A percentile compares a stretch with the other conserved stretches of the same genome.
These are phyloP conservation scores for Mormyrus lacerda DNA, from an alignment of 2,113 vertebrate genomes.

Conservation along the genomic window DNA sequence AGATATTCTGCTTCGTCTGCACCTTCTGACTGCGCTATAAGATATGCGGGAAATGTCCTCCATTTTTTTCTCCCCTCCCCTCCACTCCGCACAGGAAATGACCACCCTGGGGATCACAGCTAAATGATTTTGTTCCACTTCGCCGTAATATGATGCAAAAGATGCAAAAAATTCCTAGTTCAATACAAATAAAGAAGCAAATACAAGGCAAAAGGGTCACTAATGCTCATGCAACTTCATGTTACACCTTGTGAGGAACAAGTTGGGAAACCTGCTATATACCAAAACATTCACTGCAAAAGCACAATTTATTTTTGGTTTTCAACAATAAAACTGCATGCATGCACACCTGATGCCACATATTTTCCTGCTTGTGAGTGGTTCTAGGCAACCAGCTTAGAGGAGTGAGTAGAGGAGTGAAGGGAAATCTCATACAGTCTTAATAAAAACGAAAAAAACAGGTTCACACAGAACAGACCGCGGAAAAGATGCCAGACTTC, in stretches of 20 bases:
- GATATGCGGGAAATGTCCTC: not conserved
- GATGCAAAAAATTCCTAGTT: not conserved
- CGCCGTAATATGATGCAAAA: not conserved
- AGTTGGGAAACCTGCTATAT: not conserved
- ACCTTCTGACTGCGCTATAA: not conserved
- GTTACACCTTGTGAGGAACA: not conserved
- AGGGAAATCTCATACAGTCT: not conserved
- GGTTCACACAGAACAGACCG: not conserved
- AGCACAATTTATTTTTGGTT: not conserved
- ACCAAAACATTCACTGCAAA: not conserved
- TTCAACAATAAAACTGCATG: not conserved
- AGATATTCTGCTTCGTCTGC: not conserved
- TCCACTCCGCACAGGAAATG: not conserved
- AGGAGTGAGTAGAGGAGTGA: not conserved
- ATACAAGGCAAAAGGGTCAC: not conserved
- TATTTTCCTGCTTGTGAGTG: not conserved
- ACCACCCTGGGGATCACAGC: not conserved
- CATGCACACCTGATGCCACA: not conserved
- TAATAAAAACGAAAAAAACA: not conserved
- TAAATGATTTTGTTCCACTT: not conserved
- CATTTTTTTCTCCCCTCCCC: not conserved
- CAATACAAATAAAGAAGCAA: not conserved
- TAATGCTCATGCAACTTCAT: not conserved
- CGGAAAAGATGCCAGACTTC: not conserved
- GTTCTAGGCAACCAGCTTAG: not conserved